A percentile compares a stretch with the other conserved stretches of the same genome.
These are phyloP conservation scores for Mimas tiliae DNA, from an alignment of 2,888 invertebrate genomes.

Conservation along the genomic window DNA sequence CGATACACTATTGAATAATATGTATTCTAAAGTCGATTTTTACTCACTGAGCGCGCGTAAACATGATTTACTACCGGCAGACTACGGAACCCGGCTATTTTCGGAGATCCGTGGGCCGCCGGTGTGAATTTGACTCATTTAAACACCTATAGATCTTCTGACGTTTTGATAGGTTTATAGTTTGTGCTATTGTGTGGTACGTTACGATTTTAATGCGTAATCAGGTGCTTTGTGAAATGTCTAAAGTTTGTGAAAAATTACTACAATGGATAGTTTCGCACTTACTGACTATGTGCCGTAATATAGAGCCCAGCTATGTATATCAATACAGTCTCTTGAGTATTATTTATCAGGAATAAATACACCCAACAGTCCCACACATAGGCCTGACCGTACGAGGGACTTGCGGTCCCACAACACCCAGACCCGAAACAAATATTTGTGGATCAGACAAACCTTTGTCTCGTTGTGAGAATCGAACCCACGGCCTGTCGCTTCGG, in stretches of 20 bases:
- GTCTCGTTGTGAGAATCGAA: too few species aligned
- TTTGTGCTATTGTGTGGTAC: constrained; percentile 16
- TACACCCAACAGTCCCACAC: too few species aligned
- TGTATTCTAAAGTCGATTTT: constrained; percentile 21
- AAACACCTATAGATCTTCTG: constrained; percentile 17
- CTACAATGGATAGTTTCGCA: too few species aligned
- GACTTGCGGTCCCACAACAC: too few species aligned
- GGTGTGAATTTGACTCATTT: constrained; percentile 23
- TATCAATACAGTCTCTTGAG: too few species aligned
- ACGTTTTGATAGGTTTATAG: constrained; percentile 24
- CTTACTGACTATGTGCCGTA: too few species aligned
- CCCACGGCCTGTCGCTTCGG: too few species aligned
- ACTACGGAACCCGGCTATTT: constrained; percentile 30
- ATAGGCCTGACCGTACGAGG: too few species aligned
- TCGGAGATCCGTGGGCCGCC: constrained; percentile 21
- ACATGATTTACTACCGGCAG: constrained; percentile 29
- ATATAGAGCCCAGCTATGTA: too few species aligned
- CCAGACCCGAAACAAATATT: too few species aligned
- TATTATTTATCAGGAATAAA: too few species aligned
- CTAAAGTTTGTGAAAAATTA: background rate
- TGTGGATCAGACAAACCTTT: too few species aligned
- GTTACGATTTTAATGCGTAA: background rate
- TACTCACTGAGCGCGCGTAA: constrained; percentile 23
- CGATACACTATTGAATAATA: constrained; percentile 24
- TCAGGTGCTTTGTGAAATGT: background rate